Base-by-base conservation (phyloP, 53 echinoderm and acorn worm genomes). In the Henricia sp. region DNA sequence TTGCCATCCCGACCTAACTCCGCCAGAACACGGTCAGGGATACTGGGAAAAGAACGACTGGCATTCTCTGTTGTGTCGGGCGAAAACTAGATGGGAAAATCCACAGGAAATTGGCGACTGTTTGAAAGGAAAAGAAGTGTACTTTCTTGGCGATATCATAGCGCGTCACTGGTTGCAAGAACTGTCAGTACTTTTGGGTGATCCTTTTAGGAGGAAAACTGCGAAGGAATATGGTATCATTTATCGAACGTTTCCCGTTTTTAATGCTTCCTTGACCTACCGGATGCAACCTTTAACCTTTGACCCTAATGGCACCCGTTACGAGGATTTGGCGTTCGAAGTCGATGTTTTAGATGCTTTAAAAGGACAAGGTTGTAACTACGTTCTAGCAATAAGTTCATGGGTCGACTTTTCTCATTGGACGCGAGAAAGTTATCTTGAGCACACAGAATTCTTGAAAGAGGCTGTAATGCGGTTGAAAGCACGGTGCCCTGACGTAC, bases 361-460 rank as follows among this genome's bases (percentile, higher is more conserved):
- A 25, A 50, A 63, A 16, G 32, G 11, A 9, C 19, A 25, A 0
- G 56, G 48, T 3, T 83, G 87, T 26, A 52, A 84, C 29, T 69
- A 71, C 36, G 50, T 69, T 33, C 69, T 91, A 0, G 88, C 80
- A 0, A 66, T 91, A 9, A 82, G 91, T 23, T 58, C 84, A 4
- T 91, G 88, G 88, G 76, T 77, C 1, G 71, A 84, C 56, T 88
- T 88, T 50, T 30, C 84, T 12, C 88, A 75, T 17, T 91, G 91
- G 91, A 88, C 88, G 0, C 51, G 83, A 14, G 70, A 68, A 3
- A 87, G 83, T 26, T 91, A 83, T 37, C 34, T 37, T n/a, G 84
- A 91, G 13, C 72, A 75, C 8, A 68, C 84, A 2, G 77, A 51
- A 11, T 46, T 83, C 37, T 66, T 91, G 1, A 27, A 71, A 28